Conservation (phyloP, 2,888 invertebrate species). For the Eristalis pertinax region DNA sequence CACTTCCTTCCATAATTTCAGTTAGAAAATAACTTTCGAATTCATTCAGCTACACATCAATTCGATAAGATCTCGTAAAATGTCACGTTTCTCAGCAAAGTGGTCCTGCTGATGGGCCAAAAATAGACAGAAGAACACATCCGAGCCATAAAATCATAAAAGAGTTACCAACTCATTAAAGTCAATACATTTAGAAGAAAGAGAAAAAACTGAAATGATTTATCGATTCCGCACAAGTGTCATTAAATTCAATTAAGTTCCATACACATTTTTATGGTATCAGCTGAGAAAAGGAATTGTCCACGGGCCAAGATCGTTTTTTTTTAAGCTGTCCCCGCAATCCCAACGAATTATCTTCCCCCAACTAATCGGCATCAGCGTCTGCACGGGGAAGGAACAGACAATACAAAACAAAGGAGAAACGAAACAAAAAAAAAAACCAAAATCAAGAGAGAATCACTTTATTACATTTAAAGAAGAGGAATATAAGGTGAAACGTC, state of each 20-base stretch:
- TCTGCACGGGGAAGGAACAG: not conserved
- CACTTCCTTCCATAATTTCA: not conserved
- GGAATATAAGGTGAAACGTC: constrained; percentile 47
- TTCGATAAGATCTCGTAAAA: not conserved
- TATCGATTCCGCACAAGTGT: constrained; percentile 59
- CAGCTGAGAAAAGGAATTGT: constrained; percentile 11
- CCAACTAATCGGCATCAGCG: constrained; percentile 27
- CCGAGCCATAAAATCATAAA: constrained; percentile 17
- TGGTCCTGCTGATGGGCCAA: constrained; percentile 1
- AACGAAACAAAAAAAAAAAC: constrained; percentile 19
- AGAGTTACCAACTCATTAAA: constrained; percentile 39
- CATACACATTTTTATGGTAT: constrained; percentile 33
- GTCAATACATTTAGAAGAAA: constrained; percentile 24
- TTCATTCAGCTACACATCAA: not conserved
- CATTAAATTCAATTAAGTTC: constrained; percentile 65
- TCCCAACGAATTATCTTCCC: constrained; percentile 27
- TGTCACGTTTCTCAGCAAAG: not conserved
- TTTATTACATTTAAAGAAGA: constrained; percentile 64
- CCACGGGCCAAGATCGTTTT: constrained; percentile 34
- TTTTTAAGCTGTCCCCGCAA: not conserved
- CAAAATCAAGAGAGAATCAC: constrained; percentile 26
- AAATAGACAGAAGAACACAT: constrained; percentile 5
- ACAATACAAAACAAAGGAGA: constrained; percentile 6
- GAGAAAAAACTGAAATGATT: constrained; percentile 33
- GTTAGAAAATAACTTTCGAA: not conserved